Evolutionary conservation across 2,797 vertebrate genomes (phyloP).

Genomic region (Gadopsis marmoratus): DNA sequence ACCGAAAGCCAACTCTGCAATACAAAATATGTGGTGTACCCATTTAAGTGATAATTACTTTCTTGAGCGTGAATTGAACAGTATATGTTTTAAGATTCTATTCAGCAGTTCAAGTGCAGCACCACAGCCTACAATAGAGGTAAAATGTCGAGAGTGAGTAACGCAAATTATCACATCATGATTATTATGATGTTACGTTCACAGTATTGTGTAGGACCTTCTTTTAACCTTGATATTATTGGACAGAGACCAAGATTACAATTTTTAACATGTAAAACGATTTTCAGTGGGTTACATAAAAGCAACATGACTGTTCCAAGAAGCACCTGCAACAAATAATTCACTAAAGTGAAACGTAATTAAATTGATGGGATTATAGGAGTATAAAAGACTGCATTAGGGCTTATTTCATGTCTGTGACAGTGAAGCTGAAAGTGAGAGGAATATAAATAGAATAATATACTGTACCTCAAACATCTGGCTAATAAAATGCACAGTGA

Average conservation of each 20-base stretch:
- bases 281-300: not conserved
- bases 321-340: not conserved
- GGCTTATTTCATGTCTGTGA: not conserved
- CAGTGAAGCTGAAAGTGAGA: not conserved
- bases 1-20: not conserved
- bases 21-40: no score
- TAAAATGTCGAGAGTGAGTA: not conserved
- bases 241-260: not conserved
- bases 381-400: not conserved
- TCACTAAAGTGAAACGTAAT: not conserved
- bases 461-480: not conserved
- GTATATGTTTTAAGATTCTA: no score
- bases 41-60: not conserved
- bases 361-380: not conserved
- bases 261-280: not conserved
- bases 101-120: not conserved
- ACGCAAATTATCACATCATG: not conserved
- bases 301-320: not conserved
- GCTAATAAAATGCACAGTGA: not conserved
- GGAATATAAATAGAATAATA: not conserved
- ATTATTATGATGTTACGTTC: not conserved
- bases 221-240: not conserved
- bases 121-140: not conserved
- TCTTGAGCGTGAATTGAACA: not conserved
- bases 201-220: no score